Percentiles rank a stretch among this genome's conserved stretches.
phyloP scores from a whole-genome alignment of 92 coral and sea anemone genomes.

The Scolanthus callimorphus region DNA sequence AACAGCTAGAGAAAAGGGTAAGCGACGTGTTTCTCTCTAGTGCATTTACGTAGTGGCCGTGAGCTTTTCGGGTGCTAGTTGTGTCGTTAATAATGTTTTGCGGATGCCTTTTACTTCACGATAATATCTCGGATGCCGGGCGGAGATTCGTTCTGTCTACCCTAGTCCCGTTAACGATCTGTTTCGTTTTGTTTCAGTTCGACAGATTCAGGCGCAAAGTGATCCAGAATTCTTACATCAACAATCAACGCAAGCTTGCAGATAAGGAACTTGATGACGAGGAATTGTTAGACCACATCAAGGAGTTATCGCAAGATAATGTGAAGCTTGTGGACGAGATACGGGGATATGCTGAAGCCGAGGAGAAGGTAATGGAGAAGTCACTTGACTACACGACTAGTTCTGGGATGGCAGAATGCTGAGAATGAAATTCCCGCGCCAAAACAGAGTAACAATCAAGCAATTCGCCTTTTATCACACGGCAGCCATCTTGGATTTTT shows the following conservation, averaged over 20 bases:
- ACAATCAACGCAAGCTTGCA: conserved; percentile 50
- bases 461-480: no score
- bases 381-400: no score
- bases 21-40: neutral
- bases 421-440: no score
- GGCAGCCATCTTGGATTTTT: no score
- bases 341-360: conserved; percentile 60
- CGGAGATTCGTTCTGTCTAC: neutral
- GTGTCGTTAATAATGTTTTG: no score
- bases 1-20: conserved; percentile 83
- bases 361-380: conserved; percentile 70
- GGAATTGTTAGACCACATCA: conserved; percentile 74
- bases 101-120: no score
- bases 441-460: no score
- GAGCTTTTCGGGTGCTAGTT: no score
- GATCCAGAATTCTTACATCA: conserved; percentile 64
- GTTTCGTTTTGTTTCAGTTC: conserved; percentile 32
- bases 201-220: conserved; percentile 77
- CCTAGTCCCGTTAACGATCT: neutral
- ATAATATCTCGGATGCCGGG: no score
- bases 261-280: conserved; percentile 81
- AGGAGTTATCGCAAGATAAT: conserved; percentile 69
- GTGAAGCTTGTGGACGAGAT: conserved; percentile 61
- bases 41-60: neutral
- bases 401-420: no score